Evolutionary conservation across 2,797 vertebrate genomes (phyloP), one percentile per base, ranked within the genome.

Genomic region (Fistularia tabacaria): DNA sequence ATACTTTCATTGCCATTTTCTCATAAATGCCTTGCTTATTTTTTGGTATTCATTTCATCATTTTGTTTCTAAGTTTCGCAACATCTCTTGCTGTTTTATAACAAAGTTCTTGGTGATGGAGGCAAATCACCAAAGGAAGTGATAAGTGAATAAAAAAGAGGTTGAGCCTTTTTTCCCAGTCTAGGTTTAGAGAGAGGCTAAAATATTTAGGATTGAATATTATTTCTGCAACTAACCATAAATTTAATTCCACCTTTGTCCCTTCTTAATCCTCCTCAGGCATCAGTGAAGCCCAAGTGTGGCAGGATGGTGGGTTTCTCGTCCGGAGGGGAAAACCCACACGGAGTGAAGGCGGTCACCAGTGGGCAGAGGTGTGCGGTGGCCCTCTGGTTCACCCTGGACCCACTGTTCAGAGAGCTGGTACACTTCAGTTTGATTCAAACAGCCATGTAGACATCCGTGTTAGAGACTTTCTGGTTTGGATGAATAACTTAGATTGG

Each of bases 291-390:
- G 70, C 97, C 97, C 0, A 92, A 83, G 65, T 99, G 97, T 0
- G 97, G 97, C 9, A 85, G 97, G 1, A 91, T 99, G 95, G 91
- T 99, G 72, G 95, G 96, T 69, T 99, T 99, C 80, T 98, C 97
- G 0, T 98, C 97, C 0, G 97, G 97, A 0, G 95, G 94, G 0
- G 97, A 99, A 87, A 99, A 99, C 67, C 97, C 97, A 0, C 97
- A 99, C 0, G 97, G 97, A 0, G 97, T 99, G 65, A 95, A 91
- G 74, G 97, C 97, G 0, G 96, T 99, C 67, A 99, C 97, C 68
- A 91, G 79, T 8, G 97, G 97, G 14, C 96, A 97, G 87, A 84
- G 97, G 1, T 99, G 97, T 0, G 97, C 97, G 0, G 93, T 99
- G 36, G 97, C 97, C 0, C 82, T 97, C 47, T 99, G 97, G 97